Percentiles rank a stretch among this genome's conserved stretches.
Evolutionary conservation across 2,113 vertebrate genomes (phyloP).

Genomic region (Passer domesticus): DNA sequence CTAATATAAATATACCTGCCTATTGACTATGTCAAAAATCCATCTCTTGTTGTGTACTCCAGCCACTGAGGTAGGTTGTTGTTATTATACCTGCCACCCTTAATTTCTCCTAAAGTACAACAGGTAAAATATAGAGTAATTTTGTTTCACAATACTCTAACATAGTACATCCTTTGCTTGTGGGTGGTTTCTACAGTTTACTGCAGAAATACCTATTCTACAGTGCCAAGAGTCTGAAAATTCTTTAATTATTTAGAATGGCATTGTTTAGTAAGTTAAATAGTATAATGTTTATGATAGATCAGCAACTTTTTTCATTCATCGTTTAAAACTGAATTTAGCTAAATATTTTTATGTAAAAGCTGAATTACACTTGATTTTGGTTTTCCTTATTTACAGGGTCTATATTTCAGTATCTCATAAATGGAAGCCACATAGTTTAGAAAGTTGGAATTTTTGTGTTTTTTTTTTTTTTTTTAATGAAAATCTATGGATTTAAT

Average conservation of each 20-base stretch:
- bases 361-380: not conserved
- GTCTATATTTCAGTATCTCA: not conserved
- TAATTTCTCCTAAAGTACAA: not conserved
- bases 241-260: not conserved
- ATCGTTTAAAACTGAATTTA: not conserved
- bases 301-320: not conserved
- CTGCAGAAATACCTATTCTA: not conserved
- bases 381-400: not conserved
- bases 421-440: not conserved
- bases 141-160: not conserved
- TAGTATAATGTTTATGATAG: not conserved
- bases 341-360: not conserved
- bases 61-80: not conserved
- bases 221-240: not conserved
- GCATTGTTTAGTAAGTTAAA: not conserved
- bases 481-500: conserved; percentile 25
- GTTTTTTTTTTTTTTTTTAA: not conserved
- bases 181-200: not conserved
- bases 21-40: not conserved
- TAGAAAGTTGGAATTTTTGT: not conserved
- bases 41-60: not conserved
- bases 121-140: not conserved
- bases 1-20: not conserved
- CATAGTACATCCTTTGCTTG: not conserved
- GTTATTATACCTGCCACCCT: not conserved